These are phyloP conservation scores for Paratilapia polleni DNA, from an alignment of 2,113 vertebrate species.

Conservation along the genomic window DNA sequence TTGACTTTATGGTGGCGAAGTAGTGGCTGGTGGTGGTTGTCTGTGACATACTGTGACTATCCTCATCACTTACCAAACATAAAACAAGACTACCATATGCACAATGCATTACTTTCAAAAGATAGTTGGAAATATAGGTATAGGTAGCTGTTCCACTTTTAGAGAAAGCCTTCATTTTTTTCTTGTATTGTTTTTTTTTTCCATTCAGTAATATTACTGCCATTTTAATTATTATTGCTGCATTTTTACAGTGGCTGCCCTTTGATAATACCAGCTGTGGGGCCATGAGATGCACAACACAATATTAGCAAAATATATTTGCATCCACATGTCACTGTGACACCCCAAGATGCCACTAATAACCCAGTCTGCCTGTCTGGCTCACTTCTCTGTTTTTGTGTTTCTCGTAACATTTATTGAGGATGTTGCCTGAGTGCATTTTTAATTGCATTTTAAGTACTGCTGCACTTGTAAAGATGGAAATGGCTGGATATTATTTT, in stretches of 20 bases:
- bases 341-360: neutral
- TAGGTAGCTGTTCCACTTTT: too few relatives aligned
- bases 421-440: conserved; percentile 44
- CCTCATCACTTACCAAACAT: neutral
- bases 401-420: conserved; percentile 22
- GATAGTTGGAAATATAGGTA: too few relatives aligned
- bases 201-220: neutral
- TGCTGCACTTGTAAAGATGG: conserved; percentile 43
- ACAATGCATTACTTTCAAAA: neutral
- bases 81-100: neutral
- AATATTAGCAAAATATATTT: neutral
- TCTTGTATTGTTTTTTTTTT: too few relatives aligned
- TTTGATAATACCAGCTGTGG: conserved; percentile 2
- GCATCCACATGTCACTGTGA: neutral
- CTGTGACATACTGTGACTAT: neutral
- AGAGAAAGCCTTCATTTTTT: neutral
- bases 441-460: conserved; percentile 71
- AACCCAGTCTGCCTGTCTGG: neutral
- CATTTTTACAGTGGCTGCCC: neutral
- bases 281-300: neutral
- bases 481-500: conserved; percentile 40
- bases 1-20: neutral
- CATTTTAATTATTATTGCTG: neutral
- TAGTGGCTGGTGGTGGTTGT: too few relatives aligned
- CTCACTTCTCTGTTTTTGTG: neutral